These are phyloP conservation scores for Mya arenaria DNA, from an alignment of 1,140 invertebrate genomes.

Conservation along the genomic window DNA sequence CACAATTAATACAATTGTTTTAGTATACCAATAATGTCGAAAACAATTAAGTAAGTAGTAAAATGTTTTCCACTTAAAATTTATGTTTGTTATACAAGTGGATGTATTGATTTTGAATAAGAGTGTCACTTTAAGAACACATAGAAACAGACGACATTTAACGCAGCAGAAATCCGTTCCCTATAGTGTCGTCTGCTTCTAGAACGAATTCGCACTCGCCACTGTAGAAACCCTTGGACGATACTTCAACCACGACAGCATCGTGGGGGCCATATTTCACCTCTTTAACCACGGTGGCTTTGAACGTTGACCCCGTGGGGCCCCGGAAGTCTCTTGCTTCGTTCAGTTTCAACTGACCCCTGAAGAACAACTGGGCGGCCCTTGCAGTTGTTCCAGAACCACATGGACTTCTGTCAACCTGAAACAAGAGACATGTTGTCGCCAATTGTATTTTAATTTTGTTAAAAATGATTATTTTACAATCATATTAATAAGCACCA, in stretches of 20 bases:
- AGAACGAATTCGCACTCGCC: conserved; percentile 67
- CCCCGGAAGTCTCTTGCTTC: conserved; percentile 71
- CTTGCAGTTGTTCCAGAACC: conserved; percentile 78
- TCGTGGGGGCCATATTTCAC: conserved; percentile 56
- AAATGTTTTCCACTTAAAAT: no score
- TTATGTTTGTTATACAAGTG: no score
- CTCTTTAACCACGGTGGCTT: conserved; percentile 59
- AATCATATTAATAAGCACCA: no score
- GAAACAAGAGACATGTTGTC: no score
- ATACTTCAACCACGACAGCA: conserved; percentile 76
- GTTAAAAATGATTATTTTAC: no score
- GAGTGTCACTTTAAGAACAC: no score
- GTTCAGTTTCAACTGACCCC: conserved; percentile 63
- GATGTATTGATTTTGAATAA: no score
- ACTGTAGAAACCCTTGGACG: conserved; percentile 72
- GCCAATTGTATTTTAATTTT: no score
- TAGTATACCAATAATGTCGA: no score
- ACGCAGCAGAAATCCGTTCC: conserved; percentile 56
- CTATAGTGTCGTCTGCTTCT: conserved; percentile 72
- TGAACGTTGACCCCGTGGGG: conserved; percentile 65
- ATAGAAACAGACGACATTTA: neutral
- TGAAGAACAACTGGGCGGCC: conserved; percentile 73
- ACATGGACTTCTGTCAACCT: conserved; percentile 78
- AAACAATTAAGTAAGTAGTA: no score
- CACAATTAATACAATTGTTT: no score